Base-by-base conservation (phyloP, 1,140 invertebrate species). In the Eupristina koningsbergeri region DNA sequence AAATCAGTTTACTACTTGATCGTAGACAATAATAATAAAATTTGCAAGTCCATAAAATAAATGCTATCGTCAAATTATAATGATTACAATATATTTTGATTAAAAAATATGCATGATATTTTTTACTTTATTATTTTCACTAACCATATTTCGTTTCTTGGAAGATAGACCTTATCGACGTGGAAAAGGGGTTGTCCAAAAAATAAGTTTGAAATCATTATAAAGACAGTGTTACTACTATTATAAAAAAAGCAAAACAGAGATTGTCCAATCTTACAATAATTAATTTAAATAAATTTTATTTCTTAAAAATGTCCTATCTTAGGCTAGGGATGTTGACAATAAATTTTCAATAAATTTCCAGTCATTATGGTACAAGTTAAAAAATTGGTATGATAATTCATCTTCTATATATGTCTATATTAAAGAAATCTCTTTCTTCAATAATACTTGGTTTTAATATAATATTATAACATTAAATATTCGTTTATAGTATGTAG, bases 41-140 rank as follows among this genome's bases (percentile, higher is more conserved):
- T 45, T 36, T 73, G 45, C 31, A 8, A 69, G 71, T 64, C n/a
- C 22, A 81, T 64, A 81, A 75, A 81, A 31, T 81, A 75, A 50
- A 26, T 31, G 39, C 41, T 71, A 71, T 41, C 36, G 41, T 71
- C 36, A 41, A 13, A 15, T 17, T 3, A 50, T 50, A 81, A 81
- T 81, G 34, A 81, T 9, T 8, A 11, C 58, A 1, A n/a, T n/a
- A 41, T 0, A 17, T 79, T 3, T 45, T 36, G 45, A 8, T 5
- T 19, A 75, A 50, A 75, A 53, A 31, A 11, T 17, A 36, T 22
- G 19, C 15, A 67, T 1, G 19, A 19, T 8, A 71, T 71, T 71
- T 41, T 71, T 71, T 26, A 71, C 67, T 41, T 7, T 0, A 22
- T 41, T n/a, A n/a, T n/a, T n/a, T n/a, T n/a, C 36, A 5, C 36